Percentiles rank a stretch among this genome's conserved stretches.
Conservation (phyloP, 2,888 invertebrate genomes). For the Drosophila ezoana region DNA sequence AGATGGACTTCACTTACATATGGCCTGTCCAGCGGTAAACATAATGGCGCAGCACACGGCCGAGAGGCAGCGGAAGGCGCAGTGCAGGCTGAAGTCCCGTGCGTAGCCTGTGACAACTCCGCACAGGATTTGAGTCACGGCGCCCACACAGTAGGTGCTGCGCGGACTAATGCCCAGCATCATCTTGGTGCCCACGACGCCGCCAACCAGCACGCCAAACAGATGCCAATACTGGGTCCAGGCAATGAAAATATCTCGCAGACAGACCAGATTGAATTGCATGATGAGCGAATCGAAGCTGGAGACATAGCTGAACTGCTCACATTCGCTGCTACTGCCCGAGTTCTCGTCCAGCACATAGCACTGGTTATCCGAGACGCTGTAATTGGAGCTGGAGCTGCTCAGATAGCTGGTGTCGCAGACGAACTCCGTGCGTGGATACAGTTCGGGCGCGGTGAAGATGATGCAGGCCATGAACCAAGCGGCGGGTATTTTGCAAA, state of each 20-base stretch:
- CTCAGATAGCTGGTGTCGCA: constrained; percentile 67
- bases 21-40: constrained; percentile 85
- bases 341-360: constrained; percentile 56
- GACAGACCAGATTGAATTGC: constrained; percentile 85
- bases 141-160: constrained; percentile 83
- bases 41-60: constrained; percentile 85
- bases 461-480: constrained; percentile 86
- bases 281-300: constrained; percentile 83
- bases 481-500: constrained; percentile 85
- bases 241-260: constrained; percentile 84
- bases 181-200: constrained; percentile 84
- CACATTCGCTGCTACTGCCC: constrained; percentile 61
- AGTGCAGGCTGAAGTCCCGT: constrained; percentile 83
- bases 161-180: constrained; percentile 84
- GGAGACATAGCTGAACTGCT: constrained; percentile 75
- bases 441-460: constrained; percentile 85
- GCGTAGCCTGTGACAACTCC: constrained; percentile 84
- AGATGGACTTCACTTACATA: constrained; percentile 77
- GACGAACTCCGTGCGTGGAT: constrained; percentile 74
- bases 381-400: constrained; percentile 50
- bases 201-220: constrained; percentile 85
- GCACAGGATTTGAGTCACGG: constrained; percentile 83
- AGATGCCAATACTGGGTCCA: constrained; percentile 86
- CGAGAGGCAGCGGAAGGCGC: constrained; percentile 84
- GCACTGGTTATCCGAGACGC: constrained; percentile 75